Base-by-base conservation (phyloP, 2,888 invertebrate species). In the Cryptus viduatorius region DNA sequence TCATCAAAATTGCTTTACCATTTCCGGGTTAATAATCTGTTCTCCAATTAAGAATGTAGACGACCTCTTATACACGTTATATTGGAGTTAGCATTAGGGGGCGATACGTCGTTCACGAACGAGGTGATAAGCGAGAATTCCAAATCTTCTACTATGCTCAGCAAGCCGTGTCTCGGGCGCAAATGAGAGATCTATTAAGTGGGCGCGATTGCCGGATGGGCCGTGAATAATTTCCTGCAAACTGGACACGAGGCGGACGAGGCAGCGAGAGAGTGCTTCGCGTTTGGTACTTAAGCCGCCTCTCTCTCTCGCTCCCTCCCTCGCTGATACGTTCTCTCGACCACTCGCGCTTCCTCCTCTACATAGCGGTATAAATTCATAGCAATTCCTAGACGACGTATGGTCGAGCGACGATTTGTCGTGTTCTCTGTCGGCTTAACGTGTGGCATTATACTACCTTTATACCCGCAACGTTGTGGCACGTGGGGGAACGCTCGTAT, bases 161-260 rank as follows among this genome's bases (percentile, higher is more conserved):
- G 29, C 68, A 29, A 16, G n/a, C 29, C 44, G 12, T 24, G 56
- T 59, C 48, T 19, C 42, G 56, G 37, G 79, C 46, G 78, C 14
- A 59, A 64, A 76, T 12, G 71, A 79, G 83, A 79, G 72, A 76
- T 76, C 48, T 56, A 77, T 68, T 24, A 76, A 72, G 79, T 76
- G 72, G 67, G 56, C 76, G 75, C 65, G 77, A 61, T 83, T 78
- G 84, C 84, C 84, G 84, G 84, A 84, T 84, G 84, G 80, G 67
- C 77, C 68, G 84, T 84, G 84, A 84, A 80, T 80, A 84, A 84
- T 84, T 84, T 84, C 84, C 80, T 77, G 84, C 75, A 50, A 77
- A 80, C 84, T 80, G 84, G 84, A 80, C 84, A 78, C 78, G 80
- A 79, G 77, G 81, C 59, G 68, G 56, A 68, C 50, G 71, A 78